Evolutionary conservation across 2,888 invertebrate genomes (phyloP), one percentile per base, ranked within the genome.

Genomic region (Zygothrica quintamaculata): DNA sequence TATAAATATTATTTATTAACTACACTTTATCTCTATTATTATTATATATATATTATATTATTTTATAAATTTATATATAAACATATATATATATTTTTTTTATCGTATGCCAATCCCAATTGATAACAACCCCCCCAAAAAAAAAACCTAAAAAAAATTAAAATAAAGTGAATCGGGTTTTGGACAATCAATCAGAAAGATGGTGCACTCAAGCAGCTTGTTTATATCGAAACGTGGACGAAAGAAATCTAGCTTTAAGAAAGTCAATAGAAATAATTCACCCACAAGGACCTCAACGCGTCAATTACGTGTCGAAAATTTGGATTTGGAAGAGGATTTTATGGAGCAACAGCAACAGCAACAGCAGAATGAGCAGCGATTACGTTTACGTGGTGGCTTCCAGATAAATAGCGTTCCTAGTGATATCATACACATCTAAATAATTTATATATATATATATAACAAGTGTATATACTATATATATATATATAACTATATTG

Each of bases 331-430:
- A 5, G 53, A 56, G 25, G 61, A 87, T 56, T 65, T 70, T 12
- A 61, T 76, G 25, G 81, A 84, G 34, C 84, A 88, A 22, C 66
- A 67, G 9, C 55, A 56, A 22, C 80, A 84, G 34, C 84, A 88
- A 22, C 66, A 67, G 9, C 55, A 56, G 6, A n/a, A 39, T 42
- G 62, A 60, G 0, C 66, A 69, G 2, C 59, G 61, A 1, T 65
- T 57, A 6, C 57, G 50, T 16, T 61, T 64, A 51, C 50, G 56
- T 0, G 48, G 44, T 1, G 68, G 55, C 0, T 1, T 29, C 11
- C 26, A 42, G 9, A 7, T 11, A 12, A 26, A 22, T 37, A 47
- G 15, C 43, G 29, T 15, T 15, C 36, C 39, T 34, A 72, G 42
- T 29, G 70, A 65, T 18, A 52, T 50, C 0, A 53, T 66, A 29